phyloP scores from a whole-genome alignment of 2,113 vertebrate species.

The Axis porcinus region DNA sequence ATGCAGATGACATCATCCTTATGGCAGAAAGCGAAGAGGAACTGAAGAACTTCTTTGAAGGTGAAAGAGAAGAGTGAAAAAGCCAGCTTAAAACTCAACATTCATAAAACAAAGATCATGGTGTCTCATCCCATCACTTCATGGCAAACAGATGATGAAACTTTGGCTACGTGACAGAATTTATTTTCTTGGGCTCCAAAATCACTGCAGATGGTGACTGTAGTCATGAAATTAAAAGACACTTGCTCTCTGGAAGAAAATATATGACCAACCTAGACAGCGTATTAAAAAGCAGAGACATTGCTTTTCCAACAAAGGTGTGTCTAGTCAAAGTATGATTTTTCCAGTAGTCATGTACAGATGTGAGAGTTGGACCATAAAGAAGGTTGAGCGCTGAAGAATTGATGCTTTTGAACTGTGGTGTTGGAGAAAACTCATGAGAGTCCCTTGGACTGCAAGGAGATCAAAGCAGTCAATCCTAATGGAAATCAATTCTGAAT shows the following conservation, averaged over 20 bases:
- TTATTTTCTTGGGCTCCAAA: neutral
- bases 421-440: neutral
- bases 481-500: neutral
- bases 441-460: neutral
- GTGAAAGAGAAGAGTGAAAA: neutral
- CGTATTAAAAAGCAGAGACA: neutral
- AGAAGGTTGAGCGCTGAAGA: neutral
- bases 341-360: neutral
- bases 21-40: neutral
- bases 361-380: neutral
- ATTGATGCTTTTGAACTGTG: neutral
- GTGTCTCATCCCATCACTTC: neutral
- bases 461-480: neutral
- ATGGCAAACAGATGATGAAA: neutral
- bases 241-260: neutral
- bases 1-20: neutral
- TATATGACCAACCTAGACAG: neutral
- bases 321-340: neutral
- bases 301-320: neutral
- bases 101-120: neutral
- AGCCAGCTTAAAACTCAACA: neutral
- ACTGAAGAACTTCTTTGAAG: neutral
- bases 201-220: neutral
- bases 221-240: neutral
- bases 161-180: neutral